These are phyloP conservation scores for Tetropium fuscum DNA, from an alignment of 2,888 invertebrate genomes.

Conservation along the genomic window DNA sequence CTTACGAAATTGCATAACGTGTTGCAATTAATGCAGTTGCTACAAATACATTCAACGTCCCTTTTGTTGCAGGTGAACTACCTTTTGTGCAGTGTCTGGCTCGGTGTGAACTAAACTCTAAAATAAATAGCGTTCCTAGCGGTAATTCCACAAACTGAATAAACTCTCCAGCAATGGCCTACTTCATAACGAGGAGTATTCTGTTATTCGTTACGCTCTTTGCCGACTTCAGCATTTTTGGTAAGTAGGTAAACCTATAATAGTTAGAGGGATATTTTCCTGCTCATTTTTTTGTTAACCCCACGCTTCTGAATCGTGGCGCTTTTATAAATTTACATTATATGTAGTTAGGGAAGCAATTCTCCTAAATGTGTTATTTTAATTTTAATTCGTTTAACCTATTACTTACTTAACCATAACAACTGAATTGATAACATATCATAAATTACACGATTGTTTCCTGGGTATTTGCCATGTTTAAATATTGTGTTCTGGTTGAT, in stretches of 20 bases:
- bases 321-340: too few relatives aligned
- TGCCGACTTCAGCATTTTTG: constrained; percentile 28
- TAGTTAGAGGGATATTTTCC: constrained; percentile 4
- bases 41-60: too few relatives aligned
- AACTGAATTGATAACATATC: too few relatives aligned
- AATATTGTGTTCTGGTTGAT: too few relatives aligned
- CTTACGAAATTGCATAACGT: too few relatives aligned
- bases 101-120: constrained; percentile 9
- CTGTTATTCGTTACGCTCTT: constrained; percentile 30
- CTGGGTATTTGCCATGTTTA: too few relatives aligned
- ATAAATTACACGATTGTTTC: too few relatives aligned
- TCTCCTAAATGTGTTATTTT: too few relatives aligned
- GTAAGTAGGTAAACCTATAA: constrained; percentile 28
- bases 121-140: constrained; percentile 15
- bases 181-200: constrained; percentile 25
- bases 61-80: constrained; percentile 24
- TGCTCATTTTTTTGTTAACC: constrained; percentile 16
- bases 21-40: too few relatives aligned
- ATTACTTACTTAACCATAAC: too few relatives aligned
- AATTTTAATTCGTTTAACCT: too few relatives aligned
- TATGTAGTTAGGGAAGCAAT: too few relatives aligned
- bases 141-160: constrained; percentile 16
- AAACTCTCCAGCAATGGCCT: constrained; percentile 20
- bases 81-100: constrained; percentile 10
- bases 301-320: neutral